Evolutionary conservation across 2,797 vertebrate genomes (phyloP).

Genomic region (Protonibea diacanthus): DNA sequence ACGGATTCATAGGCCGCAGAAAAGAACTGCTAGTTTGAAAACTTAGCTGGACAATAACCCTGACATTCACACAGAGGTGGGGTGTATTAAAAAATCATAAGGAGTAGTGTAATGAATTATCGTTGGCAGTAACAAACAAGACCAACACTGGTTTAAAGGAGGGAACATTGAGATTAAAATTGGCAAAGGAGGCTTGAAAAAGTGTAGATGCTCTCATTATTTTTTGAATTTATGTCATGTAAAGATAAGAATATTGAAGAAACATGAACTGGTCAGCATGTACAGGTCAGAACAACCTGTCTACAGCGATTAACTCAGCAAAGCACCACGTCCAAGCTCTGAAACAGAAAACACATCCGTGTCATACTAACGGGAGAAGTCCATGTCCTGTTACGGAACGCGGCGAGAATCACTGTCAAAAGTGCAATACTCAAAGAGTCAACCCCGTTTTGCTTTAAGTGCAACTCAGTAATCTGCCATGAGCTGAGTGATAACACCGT

Average conservation of each 20-base stretch:
- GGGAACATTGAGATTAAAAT: not conserved
- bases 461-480: constrained; percentile 43
- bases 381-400: not conserved
- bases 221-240: constrained; percentile 7
- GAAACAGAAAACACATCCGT: not conserved
- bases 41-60: no score
- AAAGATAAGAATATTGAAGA: not conserved
- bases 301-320: not conserved
- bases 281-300: constrained; percentile 13
- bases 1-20: no score
- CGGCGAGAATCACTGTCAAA: constrained; percentile 10
- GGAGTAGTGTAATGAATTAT: no score
- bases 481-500: constrained; percentile 16
- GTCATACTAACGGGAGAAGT: not conserved
- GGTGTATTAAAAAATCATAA: no score
- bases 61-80: no score
- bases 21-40: no score
- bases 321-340: not conserved
- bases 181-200: not conserved
- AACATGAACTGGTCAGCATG: not conserved
- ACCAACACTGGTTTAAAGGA: not conserved
- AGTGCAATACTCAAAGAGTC: constrained; percentile 1
- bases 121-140: no score
- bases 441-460: constrained; percentile 12
- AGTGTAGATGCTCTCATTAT: not conserved